phyloP scores from a whole-genome alignment of 1,140 invertebrate genomes.

The Heliconius nattereri region DNA sequence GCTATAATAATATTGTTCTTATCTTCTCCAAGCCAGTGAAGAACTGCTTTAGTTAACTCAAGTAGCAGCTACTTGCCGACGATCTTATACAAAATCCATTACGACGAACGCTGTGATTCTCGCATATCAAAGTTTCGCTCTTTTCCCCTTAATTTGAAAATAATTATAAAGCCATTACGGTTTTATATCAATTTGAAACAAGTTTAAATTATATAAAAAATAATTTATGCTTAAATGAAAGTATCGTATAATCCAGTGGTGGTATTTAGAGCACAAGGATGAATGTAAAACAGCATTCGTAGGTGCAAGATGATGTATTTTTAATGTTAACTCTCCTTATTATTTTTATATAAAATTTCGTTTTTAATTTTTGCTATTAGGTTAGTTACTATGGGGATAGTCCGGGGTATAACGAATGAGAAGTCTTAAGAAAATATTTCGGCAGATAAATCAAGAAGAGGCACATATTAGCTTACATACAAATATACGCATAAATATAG shows the following conservation, averaged over 20 bases:
- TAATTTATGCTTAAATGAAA: not conserved
- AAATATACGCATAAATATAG: no score
- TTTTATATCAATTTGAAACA: not conserved
- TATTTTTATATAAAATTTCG: no score
- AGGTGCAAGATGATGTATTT: not conserved
- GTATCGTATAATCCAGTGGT: not conserved
- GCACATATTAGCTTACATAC: no score
- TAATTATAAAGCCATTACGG: conserved; percentile 49
- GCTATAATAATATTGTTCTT: conserved; percentile 37
- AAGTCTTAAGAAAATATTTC: no score
- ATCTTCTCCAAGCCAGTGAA: conserved; percentile 31
- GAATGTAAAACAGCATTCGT: not conserved
- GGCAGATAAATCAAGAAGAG: no score
- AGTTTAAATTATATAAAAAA: not conserved
- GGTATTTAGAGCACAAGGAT: not conserved
- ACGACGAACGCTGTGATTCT: conserved; percentile 51
- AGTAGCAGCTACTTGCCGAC: conserved; percentile 29
- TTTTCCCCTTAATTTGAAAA: conserved; percentile 49
- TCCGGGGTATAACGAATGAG: not conserved
- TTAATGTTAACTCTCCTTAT: no score
- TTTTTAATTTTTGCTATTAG: no score
- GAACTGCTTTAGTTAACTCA: conserved; percentile 36
- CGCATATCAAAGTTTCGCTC: conserved; percentile 39
- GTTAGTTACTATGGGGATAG: not conserved
- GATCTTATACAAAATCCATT: conserved; percentile 49